These are phyloP conservation scores for Pachypeltis micranthus DNA, from an alignment of 1,140 invertebrate genomes.

Conservation along the genomic window DNA sequence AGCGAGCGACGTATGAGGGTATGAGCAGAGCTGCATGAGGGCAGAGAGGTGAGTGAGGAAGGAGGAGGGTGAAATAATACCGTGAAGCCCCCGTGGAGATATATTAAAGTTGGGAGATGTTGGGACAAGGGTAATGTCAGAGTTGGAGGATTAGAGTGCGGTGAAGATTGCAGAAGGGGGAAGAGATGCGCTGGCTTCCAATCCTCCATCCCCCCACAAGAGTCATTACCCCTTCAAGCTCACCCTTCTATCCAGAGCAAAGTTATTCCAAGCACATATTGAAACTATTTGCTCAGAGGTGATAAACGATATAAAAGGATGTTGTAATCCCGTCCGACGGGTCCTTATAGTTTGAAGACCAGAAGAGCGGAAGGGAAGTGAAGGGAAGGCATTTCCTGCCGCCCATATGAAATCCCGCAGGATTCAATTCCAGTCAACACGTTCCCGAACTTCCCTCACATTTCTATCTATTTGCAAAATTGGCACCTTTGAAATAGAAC, in stretches of 20 bases:
- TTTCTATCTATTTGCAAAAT: no score
- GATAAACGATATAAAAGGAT: conserved; percentile 8
- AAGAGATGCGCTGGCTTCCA: no score
- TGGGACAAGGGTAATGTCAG: conserved; percentile 7
- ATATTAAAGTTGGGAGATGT: conserved; percentile 9
- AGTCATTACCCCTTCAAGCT: not conserved
- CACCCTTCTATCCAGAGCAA: not conserved
- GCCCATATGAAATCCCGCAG: no score
- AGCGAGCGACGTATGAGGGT: conserved; percentile 1
- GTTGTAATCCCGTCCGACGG: not conserved
- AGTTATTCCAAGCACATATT: conserved; percentile 9
- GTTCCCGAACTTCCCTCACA: no score
- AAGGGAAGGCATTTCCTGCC: no score
- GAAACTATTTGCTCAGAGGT: conserved; percentile 6
- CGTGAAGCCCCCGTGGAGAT: conserved; percentile 9
- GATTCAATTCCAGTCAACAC: no score
- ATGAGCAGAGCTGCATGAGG: not conserved
- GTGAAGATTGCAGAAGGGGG: conserved; percentile 6
- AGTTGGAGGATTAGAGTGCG: conserved; percentile 4
- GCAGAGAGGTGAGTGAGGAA: no score
- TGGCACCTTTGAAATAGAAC: no score
- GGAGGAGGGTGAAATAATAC: conserved; percentile 1
- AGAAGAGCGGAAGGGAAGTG: no score
- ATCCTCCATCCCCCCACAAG: not conserved
- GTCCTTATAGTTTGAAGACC: no score